Percentiles rank a stretch among this genome's conserved stretches.
These are phyloP conservation scores for Falco concolor DNA, from an alignment of 2,797 vertebrate genomes.

Conservation along the genomic window DNA sequence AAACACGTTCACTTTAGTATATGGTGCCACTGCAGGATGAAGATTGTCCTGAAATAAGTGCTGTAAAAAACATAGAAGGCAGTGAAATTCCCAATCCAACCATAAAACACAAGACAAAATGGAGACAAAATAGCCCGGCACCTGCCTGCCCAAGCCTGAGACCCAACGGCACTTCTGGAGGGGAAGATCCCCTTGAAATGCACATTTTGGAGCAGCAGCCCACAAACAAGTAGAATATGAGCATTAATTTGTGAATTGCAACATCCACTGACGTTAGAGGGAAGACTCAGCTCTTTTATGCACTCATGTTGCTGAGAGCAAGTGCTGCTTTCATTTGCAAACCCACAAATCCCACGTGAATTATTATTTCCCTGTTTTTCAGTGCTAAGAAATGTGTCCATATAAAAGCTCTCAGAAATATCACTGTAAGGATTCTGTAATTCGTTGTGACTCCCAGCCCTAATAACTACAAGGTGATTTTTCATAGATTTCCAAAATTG, in stretches of 20 bases:
- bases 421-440: slow-evolving; percentile 30
- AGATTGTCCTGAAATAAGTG: neutral
- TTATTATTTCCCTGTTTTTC: slow-evolving; percentile 49
- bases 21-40: neutral
- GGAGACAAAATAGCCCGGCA: neutral
- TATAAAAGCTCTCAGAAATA: slow-evolving; percentile 49
- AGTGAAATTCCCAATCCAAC: neutral
- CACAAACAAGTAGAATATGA: neutral
- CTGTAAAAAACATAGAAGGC: neutral
- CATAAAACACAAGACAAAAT: neutral
- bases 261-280: neutral
- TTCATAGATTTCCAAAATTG: slow-evolving; percentile 38
- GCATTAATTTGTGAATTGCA: neutral
- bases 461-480: slow-evolving; percentile 48
- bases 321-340: slow-evolving; percentile 50
- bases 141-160: neutral
- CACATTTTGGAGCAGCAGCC: neutral
- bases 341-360: slow-evolving; percentile 42
- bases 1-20: neutral
- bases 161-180: neutral
- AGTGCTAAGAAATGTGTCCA: slow-evolving; percentile 29
- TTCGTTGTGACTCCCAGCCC: slow-evolving; percentile 22
- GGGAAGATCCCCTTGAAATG: neutral
- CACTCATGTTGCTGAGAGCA: slow-evolving; percentile 16
- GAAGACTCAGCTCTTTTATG: neutral